Percentiles rank a stretch among this genome's conserved stretches.
These are phyloP conservation scores for Cyclophora punctaria DNA, from an alignment of 2,888 invertebrate genomes.

Conservation along the genomic window DNA sequence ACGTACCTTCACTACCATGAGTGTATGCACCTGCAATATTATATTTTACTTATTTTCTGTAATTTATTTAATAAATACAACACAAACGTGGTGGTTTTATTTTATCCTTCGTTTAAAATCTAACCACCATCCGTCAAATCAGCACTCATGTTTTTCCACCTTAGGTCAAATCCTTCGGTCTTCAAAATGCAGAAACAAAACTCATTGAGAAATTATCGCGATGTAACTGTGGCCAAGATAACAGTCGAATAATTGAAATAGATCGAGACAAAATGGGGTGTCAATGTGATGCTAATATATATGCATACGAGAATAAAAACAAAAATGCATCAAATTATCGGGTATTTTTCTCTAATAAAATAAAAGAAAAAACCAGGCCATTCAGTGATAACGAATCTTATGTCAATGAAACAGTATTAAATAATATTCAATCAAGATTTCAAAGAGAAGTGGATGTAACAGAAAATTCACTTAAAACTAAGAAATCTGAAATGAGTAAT, in stretches of 20 bases:
- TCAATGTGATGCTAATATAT: too few species aligned
- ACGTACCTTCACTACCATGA: too few species aligned
- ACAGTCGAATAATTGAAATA: not conserved
- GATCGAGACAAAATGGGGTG: too few species aligned
- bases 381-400: too few species aligned
- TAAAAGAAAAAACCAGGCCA: too few species aligned
- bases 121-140: slow-evolving; percentile 31
- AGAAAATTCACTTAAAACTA: not conserved
- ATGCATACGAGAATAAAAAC: too few species aligned
- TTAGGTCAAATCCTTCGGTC: slow-evolving; percentile 23
- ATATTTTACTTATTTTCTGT: not conserved
- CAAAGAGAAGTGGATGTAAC: not conserved
- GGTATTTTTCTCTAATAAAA: too few species aligned
- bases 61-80: slow-evolving; percentile 21
- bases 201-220: slow-evolving; percentile 6
- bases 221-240: slow-evolving; percentile 16
- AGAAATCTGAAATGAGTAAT: not conserved
- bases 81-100: slow-evolving; percentile 42
- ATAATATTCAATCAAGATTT: too few species aligned
- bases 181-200: not conserved
- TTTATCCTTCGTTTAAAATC: slow-evolving; percentile 19
- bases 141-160: slow-evolving; percentile 20
- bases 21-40: not conserved
- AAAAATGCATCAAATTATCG: too few species aligned
- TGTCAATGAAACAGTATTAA: too few species aligned